Conservation (phyloP, 53 echinoderm and acorn worm genomes). For the Holothuria scabra region DNA sequence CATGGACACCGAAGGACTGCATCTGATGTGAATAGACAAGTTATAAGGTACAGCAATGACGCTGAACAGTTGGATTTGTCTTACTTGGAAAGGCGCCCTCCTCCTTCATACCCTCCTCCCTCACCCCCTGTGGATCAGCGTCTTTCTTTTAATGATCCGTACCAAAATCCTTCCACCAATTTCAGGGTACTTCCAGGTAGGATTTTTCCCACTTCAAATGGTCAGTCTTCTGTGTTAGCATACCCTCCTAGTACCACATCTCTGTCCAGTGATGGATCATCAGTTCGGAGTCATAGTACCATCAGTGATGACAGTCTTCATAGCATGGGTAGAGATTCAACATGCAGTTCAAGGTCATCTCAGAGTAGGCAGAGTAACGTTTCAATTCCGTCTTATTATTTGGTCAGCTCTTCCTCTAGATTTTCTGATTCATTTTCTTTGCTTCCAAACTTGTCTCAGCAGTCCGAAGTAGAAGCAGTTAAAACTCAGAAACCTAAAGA, state of each 20-base stretch:
- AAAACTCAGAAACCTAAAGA: too few species aligned
- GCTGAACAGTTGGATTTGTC: constrained; percentile 25
- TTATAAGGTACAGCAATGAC: constrained; percentile 40
- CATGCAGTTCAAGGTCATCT: constrained; percentile 28
- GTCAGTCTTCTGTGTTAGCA: too few species aligned
- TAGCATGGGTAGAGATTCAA: constrained; percentile 36
- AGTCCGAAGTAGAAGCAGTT: too few species aligned
- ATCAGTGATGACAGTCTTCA: constrained; percentile 19
- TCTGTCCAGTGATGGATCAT: constrained; percentile 38
- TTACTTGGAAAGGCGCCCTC: background rate
- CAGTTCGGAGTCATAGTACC: constrained; percentile 24
- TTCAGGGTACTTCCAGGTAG: too few species aligned
- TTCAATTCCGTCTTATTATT: too few species aligned
- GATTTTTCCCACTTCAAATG: too few species aligned
- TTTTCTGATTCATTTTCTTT: too few species aligned
- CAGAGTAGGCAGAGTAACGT: constrained; percentile 20
- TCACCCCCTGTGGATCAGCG: background rate
- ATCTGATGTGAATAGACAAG: constrained; percentile 18
- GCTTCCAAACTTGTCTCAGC: too few species aligned
- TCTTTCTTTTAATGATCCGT: background rate
- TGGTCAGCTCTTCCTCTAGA: too few species aligned
- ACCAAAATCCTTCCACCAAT: background rate
- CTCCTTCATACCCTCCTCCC: constrained; percentile 12
- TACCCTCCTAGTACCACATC: background rate
- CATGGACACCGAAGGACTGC: background rate